phyloP scores from a whole-genome alignment of 2,113 vertebrate species.

The Urocolius indicus region DNA sequence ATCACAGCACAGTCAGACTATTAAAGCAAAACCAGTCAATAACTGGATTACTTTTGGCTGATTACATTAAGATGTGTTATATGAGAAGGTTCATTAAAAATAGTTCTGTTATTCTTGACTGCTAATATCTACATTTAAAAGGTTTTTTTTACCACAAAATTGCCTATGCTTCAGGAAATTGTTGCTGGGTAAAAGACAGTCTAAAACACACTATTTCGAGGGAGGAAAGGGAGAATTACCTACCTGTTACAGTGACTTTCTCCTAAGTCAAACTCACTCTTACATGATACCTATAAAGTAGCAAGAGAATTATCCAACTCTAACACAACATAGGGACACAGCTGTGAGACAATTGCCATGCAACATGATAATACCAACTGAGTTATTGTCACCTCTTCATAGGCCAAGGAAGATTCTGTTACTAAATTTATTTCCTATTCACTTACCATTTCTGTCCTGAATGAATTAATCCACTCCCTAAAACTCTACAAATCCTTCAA shows the following conservation, averaged over 20 bases:
- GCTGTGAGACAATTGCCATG: fast-evolving
- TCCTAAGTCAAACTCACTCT: neutral
- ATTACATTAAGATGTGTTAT: neutral
- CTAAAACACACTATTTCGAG: neutral
- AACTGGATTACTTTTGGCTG: neutral
- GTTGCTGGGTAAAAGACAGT: neutral
- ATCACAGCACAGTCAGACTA: neutral
- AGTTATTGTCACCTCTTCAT: neutral
- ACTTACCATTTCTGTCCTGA: neutral
- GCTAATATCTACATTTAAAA: neutral
- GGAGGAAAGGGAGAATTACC: neutral
- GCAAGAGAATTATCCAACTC: neutral
- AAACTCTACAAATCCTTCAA: neutral
- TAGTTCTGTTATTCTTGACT: neutral
- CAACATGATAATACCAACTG: neutral
- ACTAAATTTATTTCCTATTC: neutral
- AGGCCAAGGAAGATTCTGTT: neutral
- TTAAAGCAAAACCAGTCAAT: neutral
- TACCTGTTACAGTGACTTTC: neutral
- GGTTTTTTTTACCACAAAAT: neutral
- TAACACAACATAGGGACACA: neutral
- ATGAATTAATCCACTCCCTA: neutral
- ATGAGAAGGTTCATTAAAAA: neutral
- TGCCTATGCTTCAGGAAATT: neutral
- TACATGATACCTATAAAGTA: neutral